Percentiles rank a stretch among this genome's conserved stretches.
These are phyloP conservation scores for Drosophila diplacantha DNA, from an alignment of 2,888 invertebrate species.

Conservation along the genomic window DNA sequence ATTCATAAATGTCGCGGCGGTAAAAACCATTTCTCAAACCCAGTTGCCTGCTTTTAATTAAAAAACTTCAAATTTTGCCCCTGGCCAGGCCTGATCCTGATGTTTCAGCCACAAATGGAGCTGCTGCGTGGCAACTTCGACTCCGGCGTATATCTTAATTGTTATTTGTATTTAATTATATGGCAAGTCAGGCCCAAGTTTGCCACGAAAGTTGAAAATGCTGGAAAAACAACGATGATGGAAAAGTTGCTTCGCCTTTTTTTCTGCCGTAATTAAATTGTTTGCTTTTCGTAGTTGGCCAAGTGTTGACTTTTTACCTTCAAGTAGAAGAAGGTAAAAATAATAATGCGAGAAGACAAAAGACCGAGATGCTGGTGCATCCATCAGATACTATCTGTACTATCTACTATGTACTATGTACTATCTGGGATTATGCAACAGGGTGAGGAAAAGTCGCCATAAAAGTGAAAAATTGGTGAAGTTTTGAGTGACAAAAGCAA, in stretches of 20 bases:
- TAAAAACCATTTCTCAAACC: slow-evolving; percentile 38
- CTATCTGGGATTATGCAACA: slow-evolving; percentile 24
- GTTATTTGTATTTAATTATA: slow-evolving; percentile 60
- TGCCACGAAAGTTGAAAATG: slow-evolving; percentile 34
- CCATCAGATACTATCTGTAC: slow-evolving; percentile 21
- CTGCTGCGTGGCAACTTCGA: slow-evolving; percentile 9
- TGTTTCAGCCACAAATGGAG: slow-evolving; percentile 33
- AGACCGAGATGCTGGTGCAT: slow-evolving; percentile 7
- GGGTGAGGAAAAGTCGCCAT: slow-evolving; percentile 1
- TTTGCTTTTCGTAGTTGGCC: slow-evolving; percentile 43
- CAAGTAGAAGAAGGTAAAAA: slow-evolving; percentile 6
- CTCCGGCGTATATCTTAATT: slow-evolving; percentile 40
- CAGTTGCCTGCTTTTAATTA: slow-evolving; percentile 50
- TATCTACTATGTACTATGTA: no score
- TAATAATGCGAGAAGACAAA: slow-evolving; percentile 17
- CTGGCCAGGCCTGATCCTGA: slow-evolving; percentile 18
- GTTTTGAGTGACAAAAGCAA: neutral
- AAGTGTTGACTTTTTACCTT: slow-evolving; percentile 22
- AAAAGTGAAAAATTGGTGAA: slow-evolving; percentile 21
- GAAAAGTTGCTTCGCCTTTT: slow-evolving; percentile 29
- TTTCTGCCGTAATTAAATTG: slow-evolving; percentile 43
- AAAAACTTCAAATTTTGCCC: slow-evolving; percentile 45
- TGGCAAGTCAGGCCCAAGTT: slow-evolving; percentile 26
- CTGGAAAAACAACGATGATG: slow-evolving; percentile 24
- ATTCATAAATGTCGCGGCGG: slow-evolving; percentile 54